Conservation (phyloP, 2,113 vertebrate genomes). For the Semnopithecus entellus region DNA sequence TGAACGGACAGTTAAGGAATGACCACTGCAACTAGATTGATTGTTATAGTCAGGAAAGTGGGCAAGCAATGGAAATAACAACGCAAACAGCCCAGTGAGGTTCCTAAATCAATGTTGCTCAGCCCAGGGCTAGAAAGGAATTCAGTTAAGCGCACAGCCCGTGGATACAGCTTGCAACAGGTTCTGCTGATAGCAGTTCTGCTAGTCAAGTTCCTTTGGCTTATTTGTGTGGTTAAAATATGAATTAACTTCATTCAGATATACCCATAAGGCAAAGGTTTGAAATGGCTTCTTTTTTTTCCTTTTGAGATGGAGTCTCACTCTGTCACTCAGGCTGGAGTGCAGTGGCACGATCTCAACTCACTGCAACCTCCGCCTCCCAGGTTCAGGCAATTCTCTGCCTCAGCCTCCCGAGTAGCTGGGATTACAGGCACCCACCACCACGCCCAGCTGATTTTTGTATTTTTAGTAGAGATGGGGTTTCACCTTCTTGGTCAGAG, state of each 20-base stretch:
- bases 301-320: too few relatives aligned
- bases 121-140: too few relatives aligned
- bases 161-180: accelerated
- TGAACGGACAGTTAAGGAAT: background rate
- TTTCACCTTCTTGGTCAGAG: too few relatives aligned
- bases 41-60: background rate
- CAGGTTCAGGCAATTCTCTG: too few relatives aligned
- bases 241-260: background rate
- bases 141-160: background rate
- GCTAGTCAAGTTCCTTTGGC: background rate
- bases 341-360: too few relatives aligned
- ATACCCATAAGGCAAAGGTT: background rate
- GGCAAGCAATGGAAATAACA: background rate
- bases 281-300: background rate
- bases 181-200: background rate
- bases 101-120: background rate
- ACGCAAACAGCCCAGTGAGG: background rate
- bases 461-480: too few relatives aligned
- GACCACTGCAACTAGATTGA: background rate
- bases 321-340: too few relatives aligned
- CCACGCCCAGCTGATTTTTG: too few relatives aligned
- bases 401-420: too few relatives aligned
- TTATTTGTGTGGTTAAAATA: background rate
- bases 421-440: too few relatives aligned
- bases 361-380: too few relatives aligned